These are phyloP conservation scores for Desmodus rotundus DNA, from an alignment of 2,113 vertebrate genomes.

Conservation along the genomic window DNA sequence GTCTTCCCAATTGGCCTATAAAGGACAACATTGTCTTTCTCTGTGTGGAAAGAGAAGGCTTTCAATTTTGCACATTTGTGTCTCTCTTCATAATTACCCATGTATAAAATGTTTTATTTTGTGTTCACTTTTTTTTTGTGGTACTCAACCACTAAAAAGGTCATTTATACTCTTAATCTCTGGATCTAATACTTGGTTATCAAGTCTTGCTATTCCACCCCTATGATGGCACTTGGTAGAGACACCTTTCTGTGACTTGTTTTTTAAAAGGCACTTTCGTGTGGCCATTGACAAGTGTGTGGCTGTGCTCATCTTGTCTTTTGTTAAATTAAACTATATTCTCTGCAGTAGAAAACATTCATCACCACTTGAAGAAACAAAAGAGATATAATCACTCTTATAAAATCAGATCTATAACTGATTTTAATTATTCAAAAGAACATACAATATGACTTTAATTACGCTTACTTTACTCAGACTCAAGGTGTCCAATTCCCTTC, in stretches of 20 bases:
- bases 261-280: slow-evolving; percentile 48
- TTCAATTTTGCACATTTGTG: slow-evolving; percentile 70
- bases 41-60: slow-evolving; percentile 64
- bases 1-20: slow-evolving; percentile 77
- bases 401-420: background rate
- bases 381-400: background rate
- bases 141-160: slow-evolving; percentile 47
- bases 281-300: background rate
- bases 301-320: background rate
- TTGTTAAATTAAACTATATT: slow-evolving; percentile 63
- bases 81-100: slow-evolving; percentile 66
- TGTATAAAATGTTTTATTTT: slow-evolving; percentile 64
- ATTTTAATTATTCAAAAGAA: slow-evolving; percentile 25
- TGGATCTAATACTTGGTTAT: slow-evolving; percentile 74
- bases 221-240: slow-evolving; percentile 71
- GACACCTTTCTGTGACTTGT: slow-evolving; percentile 56
- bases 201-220: slow-evolving; percentile 74
- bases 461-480: background rate
- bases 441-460: background rate
- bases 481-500: background rate
- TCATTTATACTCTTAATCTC: slow-evolving; percentile 76
- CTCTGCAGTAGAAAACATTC: slow-evolving; percentile 26
- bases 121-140: slow-evolving; percentile 22
- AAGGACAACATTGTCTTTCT: slow-evolving; percentile 80
- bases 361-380: slow-evolving; percentile 22